Percentiles rank a stretch among this genome's conserved stretches.
Conservation (phyloP, 2,888 invertebrate genomes). For the Melipona beecheii region DNA sequence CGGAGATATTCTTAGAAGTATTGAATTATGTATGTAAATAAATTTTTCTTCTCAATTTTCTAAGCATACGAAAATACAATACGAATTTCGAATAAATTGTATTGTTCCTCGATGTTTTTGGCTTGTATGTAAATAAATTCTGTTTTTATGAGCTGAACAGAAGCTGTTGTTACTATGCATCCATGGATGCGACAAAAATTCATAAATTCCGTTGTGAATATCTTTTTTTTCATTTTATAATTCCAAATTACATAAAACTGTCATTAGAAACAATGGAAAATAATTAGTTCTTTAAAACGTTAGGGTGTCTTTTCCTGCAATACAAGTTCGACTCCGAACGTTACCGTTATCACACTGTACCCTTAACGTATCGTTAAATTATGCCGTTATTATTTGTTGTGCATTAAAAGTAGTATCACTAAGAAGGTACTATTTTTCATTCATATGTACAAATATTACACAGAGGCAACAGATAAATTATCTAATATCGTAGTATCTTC, state of each 20-base stretch:
- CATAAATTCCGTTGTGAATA: neutral
- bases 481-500: conserved; percentile 54
- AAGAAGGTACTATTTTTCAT: conserved; percentile 60
- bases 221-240: conserved; percentile 6
- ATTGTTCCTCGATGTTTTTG: neutral
- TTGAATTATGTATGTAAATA: conserved; percentile 39
- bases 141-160: conserved; percentile 4
- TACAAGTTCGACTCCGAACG: conserved; percentile 48
- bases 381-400: conserved; percentile 52
- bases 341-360: conserved; percentile 56
- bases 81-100: neutral
- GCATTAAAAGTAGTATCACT: conserved; percentile 64
- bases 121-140: neutral
- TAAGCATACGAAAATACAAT: conserved; percentile 23
- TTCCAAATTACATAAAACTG: conserved; percentile 19
- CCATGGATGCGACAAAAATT: neutral
- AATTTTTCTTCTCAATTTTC: conserved; percentile 28
- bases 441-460: conserved; percentile 67
- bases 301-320: conserved; percentile 47
- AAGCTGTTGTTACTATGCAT: conserved; percentile 16
- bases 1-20: conserved; percentile 46
- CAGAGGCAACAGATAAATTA: conserved; percentile 66
- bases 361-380: conserved; percentile 29
- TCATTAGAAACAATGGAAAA: conserved; percentile 29
- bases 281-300: conserved; percentile 35